phyloP scores from a whole-genome alignment of 2,888 invertebrate species.

The Anagyrus pseudococci region DNA sequence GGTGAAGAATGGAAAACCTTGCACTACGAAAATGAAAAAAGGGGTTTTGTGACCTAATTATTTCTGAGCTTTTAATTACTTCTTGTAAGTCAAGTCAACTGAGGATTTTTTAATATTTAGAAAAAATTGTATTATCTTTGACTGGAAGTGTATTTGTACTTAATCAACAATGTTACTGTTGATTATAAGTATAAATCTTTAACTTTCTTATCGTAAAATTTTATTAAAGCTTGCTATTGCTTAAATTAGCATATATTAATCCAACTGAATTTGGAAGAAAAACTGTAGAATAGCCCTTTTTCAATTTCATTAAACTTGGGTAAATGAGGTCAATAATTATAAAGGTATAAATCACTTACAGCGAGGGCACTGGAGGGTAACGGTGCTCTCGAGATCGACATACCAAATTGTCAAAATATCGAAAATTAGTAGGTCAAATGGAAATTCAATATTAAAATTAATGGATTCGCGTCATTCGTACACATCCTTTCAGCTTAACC shows the following conservation, averaged over 20 bases:
- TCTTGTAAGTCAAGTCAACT: not conserved
- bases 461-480: conserved; percentile 27
- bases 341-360: conserved; percentile 17
- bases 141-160: too few relatives aligned
- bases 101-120: too few relatives aligned
- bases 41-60: conserved; percentile 16
- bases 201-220: too few relatives aligned
- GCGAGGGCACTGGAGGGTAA: not conserved
- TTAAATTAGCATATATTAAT: not conserved
- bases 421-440: conserved; percentile 30
- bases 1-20: conserved; percentile 5
- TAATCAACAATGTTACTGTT: too few relatives aligned
- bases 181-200: too few relatives aligned
- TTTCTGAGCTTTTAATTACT: not conserved
- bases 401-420: not conserved
- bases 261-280: not conserved
- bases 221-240: not conserved
- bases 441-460: conserved; percentile 35
- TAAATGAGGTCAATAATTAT: not conserved
- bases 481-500: too few relatives aligned
- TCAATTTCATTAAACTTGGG: not conserved
- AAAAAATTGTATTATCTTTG: too few relatives aligned
- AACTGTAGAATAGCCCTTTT: not conserved
- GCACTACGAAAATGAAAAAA: not conserved
- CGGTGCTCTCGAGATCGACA: not conserved